Evolutionary conservation across 1,140 invertebrate species (phyloP), one percentile per base, ranked within the genome.

Genomic region (Araneus ventricosus): DNA sequence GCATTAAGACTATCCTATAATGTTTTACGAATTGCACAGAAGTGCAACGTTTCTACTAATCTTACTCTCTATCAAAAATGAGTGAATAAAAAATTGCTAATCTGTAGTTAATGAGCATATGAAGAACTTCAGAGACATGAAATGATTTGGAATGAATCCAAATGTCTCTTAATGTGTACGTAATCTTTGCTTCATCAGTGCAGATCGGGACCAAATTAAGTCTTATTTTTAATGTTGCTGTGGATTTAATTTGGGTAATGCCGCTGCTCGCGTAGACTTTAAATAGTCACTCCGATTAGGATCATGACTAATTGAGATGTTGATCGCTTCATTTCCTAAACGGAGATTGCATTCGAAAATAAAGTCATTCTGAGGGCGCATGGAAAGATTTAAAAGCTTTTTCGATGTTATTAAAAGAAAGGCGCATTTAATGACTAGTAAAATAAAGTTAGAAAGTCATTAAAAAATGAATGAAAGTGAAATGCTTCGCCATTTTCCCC

Each of bases 21-120:
- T 41, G 37, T 82, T 34, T 82, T 27, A 52, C 24, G 30, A 82
- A 82, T 52, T 61, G 30, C 84, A 86, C 84, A 61, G 84, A 59
- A 88, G 59, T 70, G 39, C 22, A 39, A 39, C 30, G 59, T 41
- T 63, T 88, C 22, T 20, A 34, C 37, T 45, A 30, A 88, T 88
- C 86, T 39, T 4, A 39, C 3, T 39, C 41, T 88, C 63, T 41
- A 88, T 88, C 86, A 22, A n/a, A 70, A 63, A 88, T 41, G 61
- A 59, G 30, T 6, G 5, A 22, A 22, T 8, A 88, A 63, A 70
- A 88, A 88, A 88, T 52, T 88, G 61, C 61, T 52, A 88, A 88
- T 34, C 86, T 70, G 86, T 88, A 88, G 34, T 88, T 88, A 88
- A 88, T 88, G 86, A 88, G 61, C 45, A 88, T 34, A 41, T 88